Percentiles rank a stretch among this genome's conserved stretches.
Evolutionary conservation across 2,888 invertebrate genomes (phyloP).

Genomic region (Torymus aiolomorphi): DNA sequence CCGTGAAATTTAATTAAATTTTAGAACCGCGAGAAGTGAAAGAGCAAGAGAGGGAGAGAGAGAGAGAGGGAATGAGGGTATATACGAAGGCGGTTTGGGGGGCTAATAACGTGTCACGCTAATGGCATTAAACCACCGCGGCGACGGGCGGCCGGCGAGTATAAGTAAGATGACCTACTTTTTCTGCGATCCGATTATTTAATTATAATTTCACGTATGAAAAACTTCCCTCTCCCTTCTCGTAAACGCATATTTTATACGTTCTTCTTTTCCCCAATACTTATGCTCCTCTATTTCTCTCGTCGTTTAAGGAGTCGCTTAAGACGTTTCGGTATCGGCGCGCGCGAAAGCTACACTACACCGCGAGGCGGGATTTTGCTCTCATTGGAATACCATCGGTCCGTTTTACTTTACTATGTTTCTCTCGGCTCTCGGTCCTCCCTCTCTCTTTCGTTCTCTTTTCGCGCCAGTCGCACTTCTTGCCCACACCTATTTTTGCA

Average conservation of each 20-base stretch:
- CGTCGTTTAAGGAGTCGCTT: conserved; percentile 57
- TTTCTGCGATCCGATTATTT: background rate
- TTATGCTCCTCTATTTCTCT: background rate
- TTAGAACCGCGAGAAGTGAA: conserved; percentile 71
- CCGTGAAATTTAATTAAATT: conserved; percentile 76
- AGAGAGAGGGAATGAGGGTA: conserved; percentile 17
- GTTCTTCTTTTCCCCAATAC: too few species aligned
- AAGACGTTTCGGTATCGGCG: conserved; percentile 66
- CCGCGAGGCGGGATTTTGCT: conserved; percentile 62
- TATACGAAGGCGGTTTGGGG: conserved; percentile 63
- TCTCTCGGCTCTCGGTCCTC: conserved; percentile 17
- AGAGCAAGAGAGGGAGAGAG: conserved; percentile 63
- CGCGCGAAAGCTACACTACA: conserved; percentile 51
- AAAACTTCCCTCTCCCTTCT: background rate
- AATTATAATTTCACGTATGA: conserved; percentile 9
- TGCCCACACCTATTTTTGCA: conserved; percentile 51
- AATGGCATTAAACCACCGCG: conserved; percentile 70
- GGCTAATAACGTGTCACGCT: conserved; percentile 72
- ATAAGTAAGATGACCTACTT: conserved; percentile 1
- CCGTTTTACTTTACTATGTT: conserved; percentile 56
- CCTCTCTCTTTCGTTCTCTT: conserved; percentile 13
- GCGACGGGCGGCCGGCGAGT: too few species aligned
- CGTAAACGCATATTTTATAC: background rate
- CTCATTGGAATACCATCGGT: conserved; percentile 68
- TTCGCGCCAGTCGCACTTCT: conserved; percentile 21